Base-by-base conservation (phyloP, 2,888 invertebrate genomes). In the Drosophila kokeensis region DNA sequence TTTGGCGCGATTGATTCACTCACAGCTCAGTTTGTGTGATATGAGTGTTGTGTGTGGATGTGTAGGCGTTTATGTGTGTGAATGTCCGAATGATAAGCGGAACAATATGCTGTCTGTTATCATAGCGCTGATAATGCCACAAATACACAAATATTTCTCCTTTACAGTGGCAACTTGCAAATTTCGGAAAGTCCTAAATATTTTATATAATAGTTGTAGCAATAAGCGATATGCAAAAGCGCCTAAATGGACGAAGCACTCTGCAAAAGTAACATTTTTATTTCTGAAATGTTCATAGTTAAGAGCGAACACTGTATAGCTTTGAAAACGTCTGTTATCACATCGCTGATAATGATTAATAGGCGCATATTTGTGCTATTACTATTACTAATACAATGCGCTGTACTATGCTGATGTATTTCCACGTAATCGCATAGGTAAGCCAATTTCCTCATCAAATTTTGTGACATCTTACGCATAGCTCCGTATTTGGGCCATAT, bases 401-500 rank as follows among this genome's bases (percentile, higher is more conserved):
- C 32, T 42, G 45, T 52, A 52, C 15, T 48, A 54, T 38, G 8
- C 61, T 49, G 60, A 40, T 4, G 30, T 36, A 24, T 68, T 68
- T 40, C 54, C 50, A 50, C 38, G 76, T 66, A 75, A 57, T 48
- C 49, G 40, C 15, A 32, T 55, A 45, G 24, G 50, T 79, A 69
- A 64, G 60, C 69, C 73, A 63, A 74, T 60, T 73, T 73, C 60
- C 54, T 48, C 58, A 74, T 60, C 69, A 74, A 69, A 66, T 34
- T 73, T 42, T 54, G 45, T 72, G 67, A 76, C 76, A 76, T 86
- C 76, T 89, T 83, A 78, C 80, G 85, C 88, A 85, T 80, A 75
- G 66, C 15, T 80, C 76, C 71, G 59, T 62, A 73, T 79, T 86
- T 76, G 70, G 89, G 83, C 64, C 82, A 89, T 55, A 58, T 81